Conservation (phyloP, 2,113 vertebrate species). For the rat (Rattus norvegicus) region DNA sequence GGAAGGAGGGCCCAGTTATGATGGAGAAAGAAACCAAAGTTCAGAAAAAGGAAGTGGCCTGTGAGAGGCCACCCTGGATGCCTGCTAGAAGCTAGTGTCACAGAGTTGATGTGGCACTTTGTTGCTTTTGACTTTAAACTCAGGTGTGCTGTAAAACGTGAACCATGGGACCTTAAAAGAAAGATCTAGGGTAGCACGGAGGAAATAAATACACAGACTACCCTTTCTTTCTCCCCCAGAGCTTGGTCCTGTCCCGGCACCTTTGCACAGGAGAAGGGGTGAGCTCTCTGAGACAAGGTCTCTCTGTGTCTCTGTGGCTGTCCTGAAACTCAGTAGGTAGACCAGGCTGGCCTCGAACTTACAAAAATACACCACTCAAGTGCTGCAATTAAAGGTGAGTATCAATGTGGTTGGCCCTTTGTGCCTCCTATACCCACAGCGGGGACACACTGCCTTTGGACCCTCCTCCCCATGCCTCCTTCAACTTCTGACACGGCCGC, state of each 20-base stretch:
- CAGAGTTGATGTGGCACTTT: background rate
- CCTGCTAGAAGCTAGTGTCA: background rate
- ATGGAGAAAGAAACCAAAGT: background rate
- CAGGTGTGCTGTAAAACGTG: background rate
- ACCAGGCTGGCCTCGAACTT: background rate
- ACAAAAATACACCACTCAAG: background rate
- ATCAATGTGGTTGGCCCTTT: background rate
- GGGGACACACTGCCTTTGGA: background rate
- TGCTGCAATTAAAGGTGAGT: background rate
- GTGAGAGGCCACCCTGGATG: background rate
- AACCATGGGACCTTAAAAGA: background rate
- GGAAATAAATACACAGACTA: background rate
- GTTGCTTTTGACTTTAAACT: constrained; percentile 6
- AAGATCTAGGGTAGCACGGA: background rate
- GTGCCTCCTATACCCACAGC: background rate
- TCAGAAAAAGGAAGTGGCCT: background rate
- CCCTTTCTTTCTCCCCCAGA: background rate
- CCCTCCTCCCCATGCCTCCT: background rate
- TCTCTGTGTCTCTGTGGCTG: background rate
- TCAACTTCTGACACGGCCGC: no score
- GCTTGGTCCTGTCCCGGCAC: background rate
- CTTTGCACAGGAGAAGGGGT: background rate
- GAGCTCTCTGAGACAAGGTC: background rate
- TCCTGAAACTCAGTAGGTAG: background rate
- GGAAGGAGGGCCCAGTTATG: background rate